A percentile compares a stretch with the other conserved stretches of the same genome.
Conservation (phyloP, 1,140 invertebrate species). For the Musca domestica region DNA sequence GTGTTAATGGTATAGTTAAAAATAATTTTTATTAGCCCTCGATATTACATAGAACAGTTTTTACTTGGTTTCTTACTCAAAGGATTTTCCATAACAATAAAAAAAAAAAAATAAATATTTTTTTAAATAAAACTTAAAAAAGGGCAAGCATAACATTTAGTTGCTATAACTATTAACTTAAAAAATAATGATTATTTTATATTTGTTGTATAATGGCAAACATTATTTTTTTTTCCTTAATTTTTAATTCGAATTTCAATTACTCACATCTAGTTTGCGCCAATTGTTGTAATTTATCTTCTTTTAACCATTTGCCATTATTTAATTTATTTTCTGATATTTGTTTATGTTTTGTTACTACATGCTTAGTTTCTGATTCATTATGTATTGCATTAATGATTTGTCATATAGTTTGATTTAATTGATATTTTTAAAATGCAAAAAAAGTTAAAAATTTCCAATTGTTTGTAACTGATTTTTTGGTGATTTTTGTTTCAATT, state of each 20-base stretch:
- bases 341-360: not conserved
- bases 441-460: constrained; percentile 9
- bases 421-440: not conserved
- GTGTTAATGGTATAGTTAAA: not conserved
- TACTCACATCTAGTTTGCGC: not conserved
- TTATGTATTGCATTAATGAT: not conserved
- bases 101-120: not conserved
- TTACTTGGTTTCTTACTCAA: not conserved
- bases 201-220: not conserved
- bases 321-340: not conserved
- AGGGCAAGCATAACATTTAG: no score
- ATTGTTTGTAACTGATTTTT: constrained; percentile 8
- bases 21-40: not conserved
- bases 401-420: not conserved
- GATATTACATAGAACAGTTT: not conserved
- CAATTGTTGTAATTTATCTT: no score
- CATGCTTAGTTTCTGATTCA: not conserved
- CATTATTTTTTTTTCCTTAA: not conserved
- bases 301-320: constrained; percentile 1
- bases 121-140: constrained; percentile 1
- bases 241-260: constrained; percentile 1
- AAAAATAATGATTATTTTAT: not conserved
- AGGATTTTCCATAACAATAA: no score
- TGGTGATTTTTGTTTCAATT: not conserved
- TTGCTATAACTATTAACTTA: not conserved